Evolutionary conservation across 2,797 vertebrate species (phyloP), one percentile per base, ranked within the genome.

Genomic region (Cyprinella venusta): DNA sequence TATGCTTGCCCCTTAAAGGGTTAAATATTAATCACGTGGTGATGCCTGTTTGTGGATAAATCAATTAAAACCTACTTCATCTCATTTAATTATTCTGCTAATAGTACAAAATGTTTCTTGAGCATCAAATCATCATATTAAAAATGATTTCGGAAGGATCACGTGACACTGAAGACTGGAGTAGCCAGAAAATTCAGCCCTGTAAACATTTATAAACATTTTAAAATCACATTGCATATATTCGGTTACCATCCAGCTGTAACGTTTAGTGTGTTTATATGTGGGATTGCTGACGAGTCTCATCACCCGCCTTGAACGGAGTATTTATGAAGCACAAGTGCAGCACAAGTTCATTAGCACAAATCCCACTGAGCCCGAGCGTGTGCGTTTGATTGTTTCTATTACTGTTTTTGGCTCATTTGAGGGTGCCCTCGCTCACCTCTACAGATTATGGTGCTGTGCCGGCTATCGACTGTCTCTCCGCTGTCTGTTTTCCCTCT

Each of bases 401-500:
- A 42, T 81, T 15, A 84, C 80, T 85, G 80, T 81, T 81, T 82
- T 50, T 85, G 80, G 77, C 83, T 86, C 79, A 83, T 81, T 86
- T 84, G 67, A 79, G 63, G 76, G 45, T 85, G 48, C 71, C 40
- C 72, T 84, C 64, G 78, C 86, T 89, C 86, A 89, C 87, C 78
- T 89, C 68, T 74, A 76, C 86, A 68, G 83, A 80, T 85, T 75
- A 79, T 87, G 85, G 76, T 90, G 79, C 88, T 88, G 80, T 86
- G 90, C 86, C 90, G 91, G 86, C 86, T 88, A 93, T 95, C 93
- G 90, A 88, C 94, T 94, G 92, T 90, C 88, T 86, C 91, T 92
- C 87, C 90, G 85, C 87, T 93, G 89, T 92, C 92, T 91, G 93
- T 91, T 86, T 72, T 81, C 24, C 81, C 87, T 87, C 89, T 89